phyloP scores from a whole-genome alignment of 2,797 vertebrate genomes.

The Sebastolobus alascanus region DNA sequence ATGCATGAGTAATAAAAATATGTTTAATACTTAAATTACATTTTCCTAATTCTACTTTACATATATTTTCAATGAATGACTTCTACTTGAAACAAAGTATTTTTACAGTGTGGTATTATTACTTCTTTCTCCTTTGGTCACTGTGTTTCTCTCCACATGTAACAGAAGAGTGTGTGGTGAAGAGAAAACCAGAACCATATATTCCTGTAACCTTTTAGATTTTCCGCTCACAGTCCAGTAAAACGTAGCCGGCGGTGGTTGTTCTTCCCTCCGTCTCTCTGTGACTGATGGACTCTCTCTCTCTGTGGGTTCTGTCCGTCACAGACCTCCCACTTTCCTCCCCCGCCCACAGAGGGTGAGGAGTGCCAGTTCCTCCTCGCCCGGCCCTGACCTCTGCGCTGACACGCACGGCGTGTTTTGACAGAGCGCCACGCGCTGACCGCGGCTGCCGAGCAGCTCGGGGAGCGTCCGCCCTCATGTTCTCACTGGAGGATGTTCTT shows the following conservation, averaged over 20 bases:
- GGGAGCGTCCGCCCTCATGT: conserved; percentile 49
- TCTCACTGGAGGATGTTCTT: conserved; percentile 53
- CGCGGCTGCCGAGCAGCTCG: conserved; percentile 49
- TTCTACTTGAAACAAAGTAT: neutral
- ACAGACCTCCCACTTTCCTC: conserved; percentile 61
- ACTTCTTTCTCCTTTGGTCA: neutral
- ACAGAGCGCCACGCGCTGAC: conserved; percentile 67
- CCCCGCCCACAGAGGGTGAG: conserved; percentile 52
- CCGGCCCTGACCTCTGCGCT: conserved; percentile 71
- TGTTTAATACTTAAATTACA: neutral
- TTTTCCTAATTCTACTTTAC: neutral
- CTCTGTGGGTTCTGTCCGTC: conserved; percentile 68
- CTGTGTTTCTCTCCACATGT: conserved; percentile 27
- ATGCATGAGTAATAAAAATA: neutral
- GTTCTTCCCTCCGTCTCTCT: conserved; percentile 33
- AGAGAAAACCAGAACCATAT: conserved; percentile 28
- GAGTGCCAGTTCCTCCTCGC: conserved; percentile 75
- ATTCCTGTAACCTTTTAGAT: conserved; percentile 59
- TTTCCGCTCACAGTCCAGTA: conserved; percentile 58
- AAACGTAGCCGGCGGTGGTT: conserved; percentile 32
- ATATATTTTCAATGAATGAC: neutral
- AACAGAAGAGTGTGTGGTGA: conserved; percentile 11
- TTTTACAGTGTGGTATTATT: conserved; percentile 1
- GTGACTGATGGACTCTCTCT: conserved; percentile 51
- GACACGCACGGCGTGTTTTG: conserved; percentile 69